Conservation (phyloP, 1,140 invertebrate species). For the Brachionus calyciflorus region DNA sequence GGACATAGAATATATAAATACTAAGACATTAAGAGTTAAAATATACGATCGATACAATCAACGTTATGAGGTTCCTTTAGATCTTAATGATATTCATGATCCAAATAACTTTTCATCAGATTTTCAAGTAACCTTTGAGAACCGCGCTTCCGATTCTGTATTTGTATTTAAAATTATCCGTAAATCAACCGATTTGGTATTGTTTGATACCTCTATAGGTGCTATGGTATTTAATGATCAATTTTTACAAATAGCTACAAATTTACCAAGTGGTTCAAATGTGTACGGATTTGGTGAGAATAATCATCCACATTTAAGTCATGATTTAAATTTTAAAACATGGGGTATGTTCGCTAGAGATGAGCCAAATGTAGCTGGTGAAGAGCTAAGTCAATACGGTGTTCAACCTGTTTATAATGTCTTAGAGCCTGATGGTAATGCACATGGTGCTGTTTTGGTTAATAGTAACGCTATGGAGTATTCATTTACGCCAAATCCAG, state of each 20-base stretch:
- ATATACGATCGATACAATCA: conserved; percentile 32
- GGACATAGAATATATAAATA: background rate
- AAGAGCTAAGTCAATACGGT: conserved; percentile 43
- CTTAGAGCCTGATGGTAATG: conserved; percentile 62
- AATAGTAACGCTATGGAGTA: conserved; percentile 57
- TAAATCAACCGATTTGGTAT: background rate
- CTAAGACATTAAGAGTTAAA: conserved; percentile 24
- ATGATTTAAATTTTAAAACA: conserved; percentile 31
- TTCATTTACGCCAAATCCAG: conserved; percentile 49
- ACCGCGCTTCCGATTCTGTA: conserved; percentile 6
- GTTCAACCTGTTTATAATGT: conserved; percentile 69
- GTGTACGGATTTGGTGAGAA: conserved; percentile 47
- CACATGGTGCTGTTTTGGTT: conserved; percentile 56
- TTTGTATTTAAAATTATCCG: conserved; percentile 40
- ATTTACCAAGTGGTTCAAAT: conserved; percentile 42
- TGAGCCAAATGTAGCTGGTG: conserved; percentile 23
- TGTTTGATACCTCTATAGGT: conserved; percentile 48
- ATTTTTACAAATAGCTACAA: conserved; percentile 48
- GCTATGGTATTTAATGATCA: conserved; percentile 47
- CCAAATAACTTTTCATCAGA: background rate
- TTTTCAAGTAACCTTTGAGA: background rate
- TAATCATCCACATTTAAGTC: conserved; percentile 33
- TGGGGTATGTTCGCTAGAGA: conserved; percentile 44
- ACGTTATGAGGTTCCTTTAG: conserved; percentile 44
- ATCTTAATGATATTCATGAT: conserved; percentile 22